phyloP scores from a whole-genome alignment of 2,888 invertebrate species.

The Danaus chrysippus region DNA sequence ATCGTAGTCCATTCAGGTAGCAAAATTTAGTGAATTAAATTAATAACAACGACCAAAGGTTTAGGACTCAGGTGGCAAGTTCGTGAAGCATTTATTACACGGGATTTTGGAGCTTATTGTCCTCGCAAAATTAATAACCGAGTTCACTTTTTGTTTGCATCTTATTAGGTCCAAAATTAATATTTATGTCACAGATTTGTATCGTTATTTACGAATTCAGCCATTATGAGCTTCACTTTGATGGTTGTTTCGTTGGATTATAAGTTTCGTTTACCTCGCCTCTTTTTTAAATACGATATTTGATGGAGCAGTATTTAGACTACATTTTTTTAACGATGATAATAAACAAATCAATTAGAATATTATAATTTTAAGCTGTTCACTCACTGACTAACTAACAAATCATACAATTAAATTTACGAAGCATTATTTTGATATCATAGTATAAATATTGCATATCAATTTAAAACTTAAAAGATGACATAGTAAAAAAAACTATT shows the following conservation, averaged over 20 bases:
- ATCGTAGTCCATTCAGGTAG: constrained; percentile 12
- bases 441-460: too few relatives aligned
- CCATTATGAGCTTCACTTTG: constrained; percentile 10
- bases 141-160: constrained; percentile 52
- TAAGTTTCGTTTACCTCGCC: not conserved
- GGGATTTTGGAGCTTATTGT: constrained; percentile 55
- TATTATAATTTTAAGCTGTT: too few relatives aligned
- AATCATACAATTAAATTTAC: too few relatives aligned
- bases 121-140: constrained; percentile 55
- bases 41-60: constrained; percentile 12
- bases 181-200: constrained; percentile 44
- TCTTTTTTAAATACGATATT: not conserved
- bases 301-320: too few relatives aligned
- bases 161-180: constrained; percentile 39
- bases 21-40: constrained; percentile 9
- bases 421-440: too few relatives aligned
- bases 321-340: too few relatives aligned
- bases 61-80: constrained; percentile 52
- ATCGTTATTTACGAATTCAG: constrained; percentile 16
- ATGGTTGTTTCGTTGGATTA: not conserved
- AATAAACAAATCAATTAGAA: too few relatives aligned
- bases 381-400: too few relatives aligned
- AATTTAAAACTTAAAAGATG: too few relatives aligned
- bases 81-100: constrained; percentile 54
- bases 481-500: too few relatives aligned